phyloP scores from a whole-genome alignment of 2,888 invertebrate species.

The Tetragonisca angustula region DNA sequence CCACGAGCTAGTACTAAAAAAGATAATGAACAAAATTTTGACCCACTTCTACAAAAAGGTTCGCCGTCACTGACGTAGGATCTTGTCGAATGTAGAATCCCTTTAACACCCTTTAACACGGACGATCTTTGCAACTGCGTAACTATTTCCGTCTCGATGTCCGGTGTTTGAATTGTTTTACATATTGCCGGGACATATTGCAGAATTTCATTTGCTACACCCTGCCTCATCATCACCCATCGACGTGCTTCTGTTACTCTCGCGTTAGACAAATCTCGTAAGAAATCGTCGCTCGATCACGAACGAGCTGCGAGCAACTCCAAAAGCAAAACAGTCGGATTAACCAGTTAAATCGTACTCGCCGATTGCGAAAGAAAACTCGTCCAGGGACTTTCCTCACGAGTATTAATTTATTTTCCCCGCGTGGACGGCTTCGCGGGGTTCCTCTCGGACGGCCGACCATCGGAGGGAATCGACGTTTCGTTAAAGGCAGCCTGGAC shows the following conservation, averaged over 20 bases:
- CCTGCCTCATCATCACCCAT: background rate
- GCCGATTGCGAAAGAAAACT: background rate
- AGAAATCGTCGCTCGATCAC: background rate
- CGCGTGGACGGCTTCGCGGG: conserved; percentile 24
- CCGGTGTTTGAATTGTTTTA: background rate
- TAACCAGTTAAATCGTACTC: background rate
- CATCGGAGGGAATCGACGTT: conserved; percentile 50
- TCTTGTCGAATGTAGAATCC: conserved; percentile 45
- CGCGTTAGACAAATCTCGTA: background rate
- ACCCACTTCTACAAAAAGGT: too few species aligned
- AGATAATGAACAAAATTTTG: too few species aligned
- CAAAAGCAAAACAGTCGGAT: too few species aligned
- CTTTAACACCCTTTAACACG: conserved; percentile 43
- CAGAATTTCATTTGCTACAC: too few species aligned
- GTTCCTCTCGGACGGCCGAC: conserved; percentile 3
- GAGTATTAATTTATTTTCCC: conserved; percentile 2
- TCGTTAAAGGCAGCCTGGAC: conserved; percentile 77
- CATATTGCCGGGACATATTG: background rate
- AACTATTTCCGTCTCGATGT: conserved; percentile 11
- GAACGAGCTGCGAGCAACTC: too few species aligned
- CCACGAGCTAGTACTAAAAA: too few species aligned
- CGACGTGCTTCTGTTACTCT: background rate
- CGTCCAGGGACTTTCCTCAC: background rate
- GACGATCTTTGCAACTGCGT: conserved; percentile 30
- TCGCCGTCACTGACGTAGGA: too few species aligned